phyloP scores from a whole-genome alignment of 2,113 vertebrate species.

The Gnathonemus longibarbis region DNA sequence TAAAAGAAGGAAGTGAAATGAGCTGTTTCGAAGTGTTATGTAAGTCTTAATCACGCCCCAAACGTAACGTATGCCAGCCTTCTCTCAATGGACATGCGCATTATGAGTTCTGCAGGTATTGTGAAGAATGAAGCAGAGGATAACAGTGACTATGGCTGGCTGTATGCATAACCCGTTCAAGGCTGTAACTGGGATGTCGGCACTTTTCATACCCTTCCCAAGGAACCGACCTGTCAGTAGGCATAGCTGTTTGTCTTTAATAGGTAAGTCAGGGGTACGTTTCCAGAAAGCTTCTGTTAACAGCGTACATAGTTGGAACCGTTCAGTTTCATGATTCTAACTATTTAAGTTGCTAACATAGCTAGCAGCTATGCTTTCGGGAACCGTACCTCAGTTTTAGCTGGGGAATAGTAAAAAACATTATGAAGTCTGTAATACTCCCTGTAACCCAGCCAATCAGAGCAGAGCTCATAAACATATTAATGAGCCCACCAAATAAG shows the following conservation, averaged over 20 bases:
- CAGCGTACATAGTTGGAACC: not conserved
- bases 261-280: not conserved
- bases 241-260: no score
- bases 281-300: not conserved
- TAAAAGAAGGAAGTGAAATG: not conserved
- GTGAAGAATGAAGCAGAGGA: not conserved
- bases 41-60: not conserved
- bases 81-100: not conserved
- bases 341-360: not conserved
- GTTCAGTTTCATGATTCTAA: not conserved
- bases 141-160: not conserved
- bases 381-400: not conserved
- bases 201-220: not conserved
- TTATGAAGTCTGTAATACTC: not conserved
- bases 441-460: not conserved
- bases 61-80: not conserved
- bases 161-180: not conserved
- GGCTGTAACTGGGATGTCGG: not conserved
- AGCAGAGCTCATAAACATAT: not conserved
- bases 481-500: not conserved
- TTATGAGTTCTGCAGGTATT: not conserved
- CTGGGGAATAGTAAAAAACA: not conserved
- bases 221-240: not conserved
- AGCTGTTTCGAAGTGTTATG: not conserved
- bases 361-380: not conserved